Evolutionary conservation across 2,888 invertebrate species (phyloP).

Genomic region (Schizaphis graminum): DNA sequence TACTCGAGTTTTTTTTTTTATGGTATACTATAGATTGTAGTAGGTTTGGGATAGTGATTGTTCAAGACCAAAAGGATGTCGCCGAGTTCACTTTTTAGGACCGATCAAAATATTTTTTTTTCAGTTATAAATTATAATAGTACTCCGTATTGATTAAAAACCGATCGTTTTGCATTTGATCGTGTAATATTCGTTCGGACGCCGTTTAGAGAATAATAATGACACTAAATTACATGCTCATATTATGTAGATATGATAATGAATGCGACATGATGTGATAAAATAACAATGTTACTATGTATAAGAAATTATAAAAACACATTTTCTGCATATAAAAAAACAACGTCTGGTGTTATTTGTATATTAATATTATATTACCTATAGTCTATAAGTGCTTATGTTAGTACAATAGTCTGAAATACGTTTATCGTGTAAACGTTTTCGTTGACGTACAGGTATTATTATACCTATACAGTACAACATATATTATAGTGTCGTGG

Average conservation of each 20-base stretch:
- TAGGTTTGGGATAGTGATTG: not conserved
- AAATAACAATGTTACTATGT: not conserved
- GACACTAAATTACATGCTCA: not conserved
- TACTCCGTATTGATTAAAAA: not conserved
- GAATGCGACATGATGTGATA: not conserved
- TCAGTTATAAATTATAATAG: no score
- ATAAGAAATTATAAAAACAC: not conserved
- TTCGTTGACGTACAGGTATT: not conserved
- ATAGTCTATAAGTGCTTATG: not conserved
- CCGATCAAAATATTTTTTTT: not conserved
- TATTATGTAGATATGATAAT: not conserved
- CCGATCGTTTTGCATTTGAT: not conserved
- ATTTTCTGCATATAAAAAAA: not conserved
- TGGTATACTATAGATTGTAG: not conserved
- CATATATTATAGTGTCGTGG: no score
- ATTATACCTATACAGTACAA: not conserved
- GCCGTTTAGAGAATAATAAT: not conserved
- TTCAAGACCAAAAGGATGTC: not conserved
- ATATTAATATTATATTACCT: not conserved
- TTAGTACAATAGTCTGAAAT: not conserved
- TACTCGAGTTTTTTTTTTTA: not conserved
- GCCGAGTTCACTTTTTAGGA: not conserved
- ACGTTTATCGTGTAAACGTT: not conserved
- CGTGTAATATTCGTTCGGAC: not conserved
- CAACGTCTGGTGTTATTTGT: not conserved